Evolutionary conservation across 2,113 vertebrate species (phyloP).

Genomic region (Mus spicilegus): DNA sequence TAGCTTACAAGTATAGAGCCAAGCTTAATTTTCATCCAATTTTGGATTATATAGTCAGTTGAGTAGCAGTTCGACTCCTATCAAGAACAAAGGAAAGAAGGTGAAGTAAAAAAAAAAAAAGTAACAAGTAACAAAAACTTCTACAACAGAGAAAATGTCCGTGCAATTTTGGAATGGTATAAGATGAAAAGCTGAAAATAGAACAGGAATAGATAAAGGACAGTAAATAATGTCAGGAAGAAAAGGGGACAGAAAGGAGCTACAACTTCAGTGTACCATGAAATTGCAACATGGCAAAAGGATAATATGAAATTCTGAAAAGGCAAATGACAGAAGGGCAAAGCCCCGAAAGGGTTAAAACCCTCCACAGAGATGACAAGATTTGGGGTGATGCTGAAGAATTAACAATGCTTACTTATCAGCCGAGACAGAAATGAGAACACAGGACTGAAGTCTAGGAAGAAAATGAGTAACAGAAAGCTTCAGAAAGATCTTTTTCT

Average conservation of each 20-base stretch:
- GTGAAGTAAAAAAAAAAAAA: not conserved
- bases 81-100: constrained; percentile 33
- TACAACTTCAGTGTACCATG: constrained; percentile 82
- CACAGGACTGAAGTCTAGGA: constrained; percentile 33
- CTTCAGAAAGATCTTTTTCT: constrained; percentile 31
- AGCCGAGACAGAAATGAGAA: constrained; percentile 60
- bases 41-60: not conserved
- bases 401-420: constrained; percentile 58
- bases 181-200: constrained; percentile 77
- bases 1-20: not conserved
- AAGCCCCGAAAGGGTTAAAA: constrained; percentile 44
- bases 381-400: constrained; percentile 50
- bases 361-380: constrained; percentile 60
- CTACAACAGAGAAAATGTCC: constrained; percentile 60
- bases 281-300: constrained; percentile 81
- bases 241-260: constrained; percentile 68
- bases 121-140: constrained; percentile 32
- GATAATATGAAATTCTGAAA: constrained; percentile 80
- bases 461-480: constrained; percentile 61
- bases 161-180: constrained; percentile 58
- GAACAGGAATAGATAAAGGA: constrained; percentile 78
- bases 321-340: constrained; percentile 72
- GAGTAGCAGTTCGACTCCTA: not conserved
- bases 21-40: constrained; percentile 41
- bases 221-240: constrained; percentile 82